These are phyloP conservation scores for Coenonympha arcania DNA, from an alignment of 2,888 invertebrate genomes.

Conservation along the genomic window DNA sequence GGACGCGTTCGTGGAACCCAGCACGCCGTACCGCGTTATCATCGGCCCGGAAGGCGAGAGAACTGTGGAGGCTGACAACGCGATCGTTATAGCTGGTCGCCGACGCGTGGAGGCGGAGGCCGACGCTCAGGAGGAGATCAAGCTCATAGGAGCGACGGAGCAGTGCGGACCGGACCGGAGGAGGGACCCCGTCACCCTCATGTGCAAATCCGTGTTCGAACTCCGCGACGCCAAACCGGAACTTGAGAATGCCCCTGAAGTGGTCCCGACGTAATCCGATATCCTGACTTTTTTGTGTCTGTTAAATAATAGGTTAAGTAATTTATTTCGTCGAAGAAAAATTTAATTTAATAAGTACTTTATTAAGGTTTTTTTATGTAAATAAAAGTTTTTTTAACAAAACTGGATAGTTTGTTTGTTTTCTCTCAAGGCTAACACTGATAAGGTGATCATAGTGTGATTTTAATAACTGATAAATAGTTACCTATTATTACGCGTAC, in stretches of 20 bases:
- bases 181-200: slow-evolving; percentile 80
- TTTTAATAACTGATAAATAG: too few species aligned
- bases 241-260: slow-evolving; percentile 40
- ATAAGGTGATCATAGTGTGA: too few species aligned
- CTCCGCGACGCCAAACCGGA: slow-evolving; percentile 23
- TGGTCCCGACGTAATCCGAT: slow-evolving; percentile 39
- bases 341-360: neutral
- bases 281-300: too few species aligned
- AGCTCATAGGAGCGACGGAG: slow-evolving; percentile 78
- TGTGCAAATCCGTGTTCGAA: slow-evolving; percentile 44
- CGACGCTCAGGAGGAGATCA: slow-evolving; percentile 49
- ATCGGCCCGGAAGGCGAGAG: slow-evolving; percentile 55
- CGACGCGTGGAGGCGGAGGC: slow-evolving; percentile 43
- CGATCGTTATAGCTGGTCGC: slow-evolving; percentile 50
- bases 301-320: neutral
- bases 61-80: slow-evolving; percentile 37
- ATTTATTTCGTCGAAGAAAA: neutral
- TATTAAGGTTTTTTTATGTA: neutral
- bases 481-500: too few species aligned
- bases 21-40: slow-evolving; percentile 80
- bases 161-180: slow-evolving; percentile 83
- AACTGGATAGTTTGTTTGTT: too few species aligned
- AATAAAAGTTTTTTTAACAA: neutral
- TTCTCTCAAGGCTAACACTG: too few species aligned
- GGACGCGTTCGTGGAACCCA: slow-evolving; percentile 77